Evolutionary conservation across 2,888 invertebrate species (phyloP).

Genomic region (Catocala fraxini): DNA sequence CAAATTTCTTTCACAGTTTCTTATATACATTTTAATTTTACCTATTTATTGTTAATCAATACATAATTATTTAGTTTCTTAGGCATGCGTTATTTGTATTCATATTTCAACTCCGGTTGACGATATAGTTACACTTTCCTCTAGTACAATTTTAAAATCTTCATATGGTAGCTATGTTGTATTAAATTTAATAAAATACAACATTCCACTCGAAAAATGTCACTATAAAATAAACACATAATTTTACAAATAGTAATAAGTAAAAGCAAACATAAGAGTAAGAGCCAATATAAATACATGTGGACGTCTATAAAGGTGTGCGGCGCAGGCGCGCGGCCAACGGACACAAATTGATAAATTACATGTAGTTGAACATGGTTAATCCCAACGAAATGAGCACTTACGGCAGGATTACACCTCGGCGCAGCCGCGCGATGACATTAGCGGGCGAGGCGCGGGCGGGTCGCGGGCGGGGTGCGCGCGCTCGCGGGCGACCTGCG

Average conservation of each 20-base stretch:
- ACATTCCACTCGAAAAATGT: too few relatives aligned
- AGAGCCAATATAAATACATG: slow-evolving; percentile 36
- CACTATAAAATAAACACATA: too few relatives aligned
- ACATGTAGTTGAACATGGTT: slow-evolving; percentile 67
- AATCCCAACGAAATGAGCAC: slow-evolving; percentile 76
- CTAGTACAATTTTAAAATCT: too few relatives aligned
- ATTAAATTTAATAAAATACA: too few relatives aligned
- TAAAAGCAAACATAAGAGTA: slow-evolving; percentile 29
- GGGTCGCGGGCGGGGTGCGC: neutral
- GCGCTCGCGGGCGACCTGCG: neutral
- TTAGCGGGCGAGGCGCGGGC: slow-evolving; percentile 33
- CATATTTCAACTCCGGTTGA: too few relatives aligned
- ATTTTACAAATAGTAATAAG: slow-evolving; percentile 15
- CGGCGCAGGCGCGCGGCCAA: slow-evolving; percentile 26
- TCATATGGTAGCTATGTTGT: too few relatives aligned
- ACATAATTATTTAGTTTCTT: too few relatives aligned
- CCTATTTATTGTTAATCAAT: too few relatives aligned
- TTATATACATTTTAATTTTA: too few relatives aligned
- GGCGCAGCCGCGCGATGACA: slow-evolving; percentile 53
- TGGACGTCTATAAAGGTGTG: slow-evolving; percentile 25
- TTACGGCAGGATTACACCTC: slow-evolving; percentile 72
- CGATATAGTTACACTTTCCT: too few relatives aligned
- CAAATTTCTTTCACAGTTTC: too few relatives aligned
- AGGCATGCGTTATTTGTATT: too few relatives aligned
- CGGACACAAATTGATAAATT: slow-evolving; percentile 78